A percentile compares a stretch with the other conserved stretches of the same genome.
Conservation (phyloP, 2,797 vertebrate genomes). For the Monodelphis domestica region DNA sequence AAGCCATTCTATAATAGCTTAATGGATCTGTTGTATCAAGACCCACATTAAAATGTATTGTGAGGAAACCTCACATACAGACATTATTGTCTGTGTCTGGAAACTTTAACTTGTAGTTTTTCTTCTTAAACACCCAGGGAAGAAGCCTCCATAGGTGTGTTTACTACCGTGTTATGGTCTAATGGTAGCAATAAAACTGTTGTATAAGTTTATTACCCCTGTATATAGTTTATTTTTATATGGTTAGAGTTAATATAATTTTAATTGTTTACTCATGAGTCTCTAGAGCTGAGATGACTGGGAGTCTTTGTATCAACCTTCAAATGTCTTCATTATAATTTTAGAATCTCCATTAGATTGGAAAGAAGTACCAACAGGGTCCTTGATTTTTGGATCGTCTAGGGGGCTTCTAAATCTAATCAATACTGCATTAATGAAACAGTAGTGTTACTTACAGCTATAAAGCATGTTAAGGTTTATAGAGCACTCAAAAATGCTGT, state of each 20-base stretch:
- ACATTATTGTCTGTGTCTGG: not conserved
- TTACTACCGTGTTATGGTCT: not conserved
- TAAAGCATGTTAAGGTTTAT: not conserved
- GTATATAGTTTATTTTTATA: not conserved
- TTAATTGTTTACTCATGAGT: not conserved
- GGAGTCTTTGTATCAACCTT: not conserved
- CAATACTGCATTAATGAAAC: not conserved
- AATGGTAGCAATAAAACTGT: not conserved
- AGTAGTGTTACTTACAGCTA: not conserved
- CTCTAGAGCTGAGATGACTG: not conserved
- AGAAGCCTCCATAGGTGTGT: not conserved
- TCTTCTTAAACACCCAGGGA: not conserved
- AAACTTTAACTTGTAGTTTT: not conserved
- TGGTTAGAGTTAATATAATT: not conserved
- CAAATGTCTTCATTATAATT: not conserved
- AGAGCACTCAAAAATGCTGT: not conserved
- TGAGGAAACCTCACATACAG: not conserved
- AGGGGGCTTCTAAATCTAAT: not conserved
- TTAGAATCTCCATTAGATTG: not conserved
- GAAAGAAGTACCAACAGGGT: not conserved
- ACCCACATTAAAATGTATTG: slow-evolving; percentile 14
- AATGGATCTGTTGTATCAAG: slow-evolving; percentile 6
- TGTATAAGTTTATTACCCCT: not conserved
- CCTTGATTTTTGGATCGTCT: not conserved
- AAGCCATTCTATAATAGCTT: not conserved